Base-by-base conservation (phyloP, 2,113 vertebrate genomes). In the Dasyprocta punctata region DNA sequence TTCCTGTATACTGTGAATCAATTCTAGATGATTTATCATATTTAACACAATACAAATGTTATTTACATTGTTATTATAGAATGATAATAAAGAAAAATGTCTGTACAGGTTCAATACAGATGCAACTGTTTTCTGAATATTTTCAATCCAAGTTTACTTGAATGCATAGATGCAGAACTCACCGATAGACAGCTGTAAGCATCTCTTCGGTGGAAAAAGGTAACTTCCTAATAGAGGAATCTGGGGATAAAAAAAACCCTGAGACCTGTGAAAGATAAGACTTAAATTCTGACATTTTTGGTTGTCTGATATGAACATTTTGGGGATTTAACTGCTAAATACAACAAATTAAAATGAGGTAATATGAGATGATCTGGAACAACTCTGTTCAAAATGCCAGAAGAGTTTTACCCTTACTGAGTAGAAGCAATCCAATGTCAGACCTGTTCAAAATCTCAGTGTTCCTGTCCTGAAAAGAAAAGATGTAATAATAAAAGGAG, bases 391-490 rank as follows among this genome's bases (percentile, higher is more conserved):
- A n/a, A n/a, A n/a, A n/a, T n/a, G n/a, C n/a, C n/a, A n/a, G n/a
- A n/a, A n/a, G n/a, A n/a, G n/a, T n/a, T n/a, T n/a, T n/a, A n/a
- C n/a, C n/a, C n/a, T n/a, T n/a, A n/a, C n/a, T n/a, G n/a, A n/a
- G n/a, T n/a, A n/a, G n/a, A n/a, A n/a, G n/a, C n/a, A n/a, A n/a
- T n/a, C n/a, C n/a, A n/a, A n/a, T n/a, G n/a, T n/a, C n/a, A 99
- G 99, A 99, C 97, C 44, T 99, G 99, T 96, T 99, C 98, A 67
- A 99, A 99, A 98, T 99, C 99, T 1, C 98, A 97, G 94, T 99
- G 99, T 96, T 98, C 98, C 98, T 99, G 99, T 95, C 99, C 99
- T 95, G 99, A 98, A 98, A 99, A 99, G 98, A 99, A 99, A 98
- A 99, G 99, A 89, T 99, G 99, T 84, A 99, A 99, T 65, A 99